Percentiles rank a stretch among this genome's conserved stretches.
These are phyloP conservation scores for Antedon mediterranea DNA, from an alignment of 53 echinoderm and acorn worm genomes.

Conservation along the genomic window DNA sequence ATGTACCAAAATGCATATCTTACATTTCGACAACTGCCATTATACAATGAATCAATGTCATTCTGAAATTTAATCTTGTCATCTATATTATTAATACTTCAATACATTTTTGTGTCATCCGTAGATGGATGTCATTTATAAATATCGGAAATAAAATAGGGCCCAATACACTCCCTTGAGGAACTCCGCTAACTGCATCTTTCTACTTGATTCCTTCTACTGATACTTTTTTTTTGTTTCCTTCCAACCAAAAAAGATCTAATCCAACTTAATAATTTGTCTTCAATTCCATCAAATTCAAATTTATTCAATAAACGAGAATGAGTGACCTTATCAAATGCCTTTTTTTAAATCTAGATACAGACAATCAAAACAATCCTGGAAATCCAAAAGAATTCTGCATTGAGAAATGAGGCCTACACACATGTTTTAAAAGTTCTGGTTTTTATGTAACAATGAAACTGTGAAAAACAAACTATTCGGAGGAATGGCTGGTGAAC, in stretches of 20 bases:
- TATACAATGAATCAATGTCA: neutral
- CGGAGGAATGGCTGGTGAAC: too few species aligned
- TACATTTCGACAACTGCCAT: neutral
- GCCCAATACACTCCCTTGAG: slow-evolving; percentile 6
- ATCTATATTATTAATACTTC: neutral
- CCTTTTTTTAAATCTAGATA: slow-evolving; percentile 8
- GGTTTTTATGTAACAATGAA: too few species aligned
- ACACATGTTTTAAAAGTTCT: too few species aligned
- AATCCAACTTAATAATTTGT: neutral
- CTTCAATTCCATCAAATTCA: neutral
- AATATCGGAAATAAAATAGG: neutral
- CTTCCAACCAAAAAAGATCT: too few species aligned
- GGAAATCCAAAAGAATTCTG: neutral
- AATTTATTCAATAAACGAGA: neutral
- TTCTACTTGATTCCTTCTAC: too few species aligned
- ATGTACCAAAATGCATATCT: slow-evolving; percentile 3
- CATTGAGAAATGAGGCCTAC: too few species aligned
- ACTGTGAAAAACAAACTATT: too few species aligned
- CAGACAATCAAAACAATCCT: neutral
- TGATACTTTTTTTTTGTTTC: too few species aligned
- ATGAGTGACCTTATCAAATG: slow-evolving; percentile 5
- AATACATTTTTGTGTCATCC: neutral
- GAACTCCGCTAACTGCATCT: neutral
- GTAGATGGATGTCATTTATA: neutral
- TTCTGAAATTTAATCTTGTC: neutral